Percentiles rank a stretch among this genome's conserved stretches.
Conservation (phyloP, 1,140 invertebrate species). For the Ceratitis capitata region DNA sequence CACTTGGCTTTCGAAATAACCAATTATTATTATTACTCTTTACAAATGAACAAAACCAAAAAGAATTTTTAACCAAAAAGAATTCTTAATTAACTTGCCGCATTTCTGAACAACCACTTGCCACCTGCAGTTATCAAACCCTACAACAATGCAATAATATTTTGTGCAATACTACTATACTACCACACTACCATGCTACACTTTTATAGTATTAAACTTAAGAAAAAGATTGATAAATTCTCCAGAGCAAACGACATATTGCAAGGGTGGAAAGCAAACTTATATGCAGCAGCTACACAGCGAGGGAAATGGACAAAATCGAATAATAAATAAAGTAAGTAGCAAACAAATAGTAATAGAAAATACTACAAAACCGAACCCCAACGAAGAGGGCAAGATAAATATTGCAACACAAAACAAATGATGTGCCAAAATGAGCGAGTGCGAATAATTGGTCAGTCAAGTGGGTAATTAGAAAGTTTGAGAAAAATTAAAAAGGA, state of each 20-base stretch:
- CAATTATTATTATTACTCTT: too few species aligned
- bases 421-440: slow-evolving; percentile 21
- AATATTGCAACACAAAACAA: slow-evolving; percentile 9
- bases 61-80: neutral
- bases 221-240: neutral
- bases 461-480: slow-evolving; percentile 29
- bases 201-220: neutral
- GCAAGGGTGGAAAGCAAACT: neutral
- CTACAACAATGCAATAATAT: neutral
- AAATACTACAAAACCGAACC: neutral
- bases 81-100: slow-evolving; percentile 16
- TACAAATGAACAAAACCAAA: too few species aligned
- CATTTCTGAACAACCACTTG: neutral
- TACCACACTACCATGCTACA: neutral
- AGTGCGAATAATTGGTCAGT: slow-evolving; percentile 17
- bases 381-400: neutral
- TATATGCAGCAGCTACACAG: neutral
- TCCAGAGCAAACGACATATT: neutral
- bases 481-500: neutral
- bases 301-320: neutral
- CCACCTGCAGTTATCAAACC: neutral
- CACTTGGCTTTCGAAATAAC: too few species aligned
- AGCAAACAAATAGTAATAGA: neutral
- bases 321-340: neutral
- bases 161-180: neutral